Evolutionary conservation across 1,140 invertebrate species (phyloP), one percentile per base, ranked within the genome.

Genomic region (Lysiphlebus fabarum): DNA sequence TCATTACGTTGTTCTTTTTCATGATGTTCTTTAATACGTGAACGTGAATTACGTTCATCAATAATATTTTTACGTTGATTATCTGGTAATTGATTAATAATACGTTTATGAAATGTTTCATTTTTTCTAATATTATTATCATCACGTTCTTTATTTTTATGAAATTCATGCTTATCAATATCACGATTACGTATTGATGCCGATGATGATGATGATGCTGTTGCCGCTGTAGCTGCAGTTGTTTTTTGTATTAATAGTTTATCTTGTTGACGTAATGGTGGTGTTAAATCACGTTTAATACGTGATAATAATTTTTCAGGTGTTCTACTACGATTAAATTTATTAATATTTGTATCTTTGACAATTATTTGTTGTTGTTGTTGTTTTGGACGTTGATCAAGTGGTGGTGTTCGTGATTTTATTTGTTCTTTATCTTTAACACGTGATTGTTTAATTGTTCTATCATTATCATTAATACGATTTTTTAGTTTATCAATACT

Each of bases 361-460:
- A 26, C 17, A 26, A 26, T 26, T 0, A 63, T 48, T 0, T 66
- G 9, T 5, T 70, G 14, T 2, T 71, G 57, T 7, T 69, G 71
- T 47, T 76, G 70, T 12, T 77, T 78, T 0, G 63, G 62, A 8
- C 72, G 66, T 0, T 78, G 17, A 26, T 26, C 75, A 0, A 70
- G 9, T 0, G 76, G 70, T 0, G 76, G 76, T 0, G 75, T 78
- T 8, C 77, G 65, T 1, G 78, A 80, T 12, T 74, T 69, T 47
- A 26, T 2, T 26, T 74, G 64, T 8, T 80, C 78, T 47, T 76
- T 68, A 5, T 79, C 77, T 47, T 76, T 79, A 9, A 69, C 69
- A 33, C 75, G 70, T 4, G 59, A 59, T 36, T 71, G 69, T 6
- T 77, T 76, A 0, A 49, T 58, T 48, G 70, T 73, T 9, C 54